Evolutionary conservation across 2,113 vertebrate genomes (phyloP).

Genomic region (Rhipidura dahli): DNA sequence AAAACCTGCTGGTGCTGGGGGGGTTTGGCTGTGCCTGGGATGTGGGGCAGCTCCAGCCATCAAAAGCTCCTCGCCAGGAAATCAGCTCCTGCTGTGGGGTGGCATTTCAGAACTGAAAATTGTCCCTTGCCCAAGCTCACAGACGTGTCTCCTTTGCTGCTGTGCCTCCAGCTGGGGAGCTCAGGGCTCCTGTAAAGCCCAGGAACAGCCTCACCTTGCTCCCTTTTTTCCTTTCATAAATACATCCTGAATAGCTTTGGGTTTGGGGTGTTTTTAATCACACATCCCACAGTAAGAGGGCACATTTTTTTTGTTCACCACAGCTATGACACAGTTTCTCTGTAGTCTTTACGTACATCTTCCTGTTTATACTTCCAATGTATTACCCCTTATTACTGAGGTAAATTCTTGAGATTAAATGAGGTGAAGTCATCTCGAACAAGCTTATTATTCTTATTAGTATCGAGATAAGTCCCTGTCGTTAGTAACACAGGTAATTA

Average conservation of each 20-base stretch:
- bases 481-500: neutral
- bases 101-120: neutral
- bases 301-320: fast-evolving
- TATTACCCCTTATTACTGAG: neutral
- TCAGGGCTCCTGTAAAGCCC: neutral
- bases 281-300: neutral
- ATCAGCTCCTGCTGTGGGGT: neutral
- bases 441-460: neutral
- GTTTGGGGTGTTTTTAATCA: neutral
- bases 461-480: neutral
- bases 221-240: neutral
- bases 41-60: neutral
- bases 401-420: neutral
- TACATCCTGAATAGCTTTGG: fast-evolving
- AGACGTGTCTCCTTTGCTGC: fast-evolving
- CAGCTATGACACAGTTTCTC: neutral
- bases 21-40: neutral
- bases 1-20: fast-evolving
- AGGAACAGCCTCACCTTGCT: neutral
- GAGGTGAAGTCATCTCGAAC: neutral
- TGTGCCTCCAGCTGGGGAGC: neutral
- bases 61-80: neutral
- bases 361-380: neutral
- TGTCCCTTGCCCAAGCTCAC: neutral
- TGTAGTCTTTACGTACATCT: neutral